These are phyloP conservation scores for Catharus fuscescens DNA, from an alignment of 2,113 vertebrate genomes.

Conservation along the genomic window DNA sequence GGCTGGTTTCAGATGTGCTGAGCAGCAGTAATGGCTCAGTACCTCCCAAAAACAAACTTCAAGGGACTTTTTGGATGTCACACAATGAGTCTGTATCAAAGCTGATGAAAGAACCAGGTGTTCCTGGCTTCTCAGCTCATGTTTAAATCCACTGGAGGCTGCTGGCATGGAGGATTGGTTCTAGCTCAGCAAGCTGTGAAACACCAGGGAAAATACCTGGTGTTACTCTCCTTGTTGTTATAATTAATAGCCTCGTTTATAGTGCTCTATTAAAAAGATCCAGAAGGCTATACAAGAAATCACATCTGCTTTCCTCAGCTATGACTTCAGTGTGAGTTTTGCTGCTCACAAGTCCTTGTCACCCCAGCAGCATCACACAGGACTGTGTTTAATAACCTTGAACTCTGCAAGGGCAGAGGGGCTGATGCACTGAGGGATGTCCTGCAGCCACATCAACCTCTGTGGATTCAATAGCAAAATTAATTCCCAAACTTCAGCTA, in stretches of 20 bases:
- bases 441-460: not conserved
- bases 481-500: not conserved
- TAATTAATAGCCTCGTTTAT: slow-evolving; percentile 40
- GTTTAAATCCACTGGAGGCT: slow-evolving; percentile 17
- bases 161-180: slow-evolving; percentile 33
- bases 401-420: not conserved
- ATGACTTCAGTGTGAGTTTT: not conserved
- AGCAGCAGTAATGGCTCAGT: not conserved
- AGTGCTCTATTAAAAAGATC: not conserved
- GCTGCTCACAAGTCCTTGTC: not conserved
- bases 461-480: not conserved
- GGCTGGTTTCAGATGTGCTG: slow-evolving; percentile 23
- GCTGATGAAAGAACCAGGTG: slow-evolving; percentile 51
- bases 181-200: not conserved
- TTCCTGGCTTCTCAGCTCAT: slow-evolving; percentile 12
- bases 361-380: not conserved
- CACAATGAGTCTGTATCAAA: slow-evolving; percentile 21
- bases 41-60: slow-evolving; percentile 29
- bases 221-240: not conserved
- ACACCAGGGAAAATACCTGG: slow-evolving; percentile 15
- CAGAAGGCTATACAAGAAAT: not conserved
- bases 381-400: not conserved
- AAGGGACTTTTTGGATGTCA: slow-evolving; percentile 10
- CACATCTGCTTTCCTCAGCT: slow-evolving; percentile 11
- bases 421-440: not conserved